Percentiles rank a stretch among this genome's conserved stretches.
Evolutionary conservation across 2,797 vertebrate genomes (phyloP).

Genomic region (Coregonus sp.): DNA sequence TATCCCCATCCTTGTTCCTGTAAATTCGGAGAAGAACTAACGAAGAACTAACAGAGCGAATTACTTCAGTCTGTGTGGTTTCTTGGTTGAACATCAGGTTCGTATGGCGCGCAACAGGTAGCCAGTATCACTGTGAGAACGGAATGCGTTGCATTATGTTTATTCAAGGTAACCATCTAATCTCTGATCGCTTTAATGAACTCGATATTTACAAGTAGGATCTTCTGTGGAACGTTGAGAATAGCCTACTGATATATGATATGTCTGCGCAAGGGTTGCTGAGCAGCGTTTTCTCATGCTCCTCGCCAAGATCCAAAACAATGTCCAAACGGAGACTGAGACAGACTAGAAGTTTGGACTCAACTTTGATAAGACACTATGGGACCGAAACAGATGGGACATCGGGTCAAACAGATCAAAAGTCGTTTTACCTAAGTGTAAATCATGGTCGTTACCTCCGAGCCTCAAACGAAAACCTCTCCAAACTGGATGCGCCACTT

Average conservation of each 20-base stretch:
- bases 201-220: background rate
- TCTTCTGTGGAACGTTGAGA: background rate
- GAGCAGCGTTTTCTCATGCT: conserved; percentile 92
- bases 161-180: background rate
- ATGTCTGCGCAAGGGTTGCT: conserved; percentile 91
- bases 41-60: background rate
- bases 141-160: background rate
- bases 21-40: background rate
- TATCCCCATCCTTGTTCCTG: conserved; percentile 11
- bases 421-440: conserved; percentile 8
- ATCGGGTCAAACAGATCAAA: conserved; percentile 48
- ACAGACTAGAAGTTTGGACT: conserved; percentile 89
- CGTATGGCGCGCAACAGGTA: background rate
- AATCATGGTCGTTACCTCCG: conserved; percentile 32
- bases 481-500: conserved; percentile 41
- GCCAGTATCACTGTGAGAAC: background rate
- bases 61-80: background rate
- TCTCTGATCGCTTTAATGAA: background rate
- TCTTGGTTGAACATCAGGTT: background rate
- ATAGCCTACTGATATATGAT: background rate
- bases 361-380: conserved; percentile 82
- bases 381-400: conserved; percentile 65
- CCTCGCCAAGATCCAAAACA: conserved; percentile 78
- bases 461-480: conserved; percentile 46
- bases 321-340: conserved; percentile 85